A percentile compares a stretch with the other conserved stretches of the same genome.
Evolutionary conservation across 2,797 vertebrate species (phyloP).

Genomic region (Anableps anableps): DNA sequence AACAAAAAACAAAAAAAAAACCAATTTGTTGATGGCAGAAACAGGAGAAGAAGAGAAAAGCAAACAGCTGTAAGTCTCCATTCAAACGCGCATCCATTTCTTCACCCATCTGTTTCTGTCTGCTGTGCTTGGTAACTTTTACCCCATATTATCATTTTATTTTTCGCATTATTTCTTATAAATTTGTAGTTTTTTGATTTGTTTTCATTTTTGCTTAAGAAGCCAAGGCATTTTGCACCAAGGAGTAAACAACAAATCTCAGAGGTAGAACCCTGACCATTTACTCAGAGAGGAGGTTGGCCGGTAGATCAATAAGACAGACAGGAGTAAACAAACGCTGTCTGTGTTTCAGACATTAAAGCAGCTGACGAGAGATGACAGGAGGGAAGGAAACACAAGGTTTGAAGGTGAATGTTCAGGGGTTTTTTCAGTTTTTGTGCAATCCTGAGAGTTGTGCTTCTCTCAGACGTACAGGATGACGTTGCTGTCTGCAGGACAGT

Average conservation of each 20-base stretch:
- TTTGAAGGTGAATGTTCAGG: slow-evolving; percentile 5
- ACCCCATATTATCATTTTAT: slow-evolving; percentile 38
- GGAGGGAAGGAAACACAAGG: neutral
- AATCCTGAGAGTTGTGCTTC: slow-evolving; percentile 49
- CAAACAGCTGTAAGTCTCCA: slow-evolving; percentile 66
- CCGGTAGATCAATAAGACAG: slow-evolving; percentile 66
- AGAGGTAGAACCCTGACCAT: slow-evolving; percentile 84
- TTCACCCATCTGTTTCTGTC: slow-evolving; percentile 40
- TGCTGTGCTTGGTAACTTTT: slow-evolving; percentile 71
- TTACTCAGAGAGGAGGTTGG: slow-evolving; percentile 65
- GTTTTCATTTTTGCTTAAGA: slow-evolving; percentile 73
- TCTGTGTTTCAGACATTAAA: slow-evolving; percentile 54
- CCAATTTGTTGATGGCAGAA: slow-evolving; percentile 65
- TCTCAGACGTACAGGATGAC: slow-evolving; percentile 84
- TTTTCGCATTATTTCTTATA: slow-evolving; percentile 53
- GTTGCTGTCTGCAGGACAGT: slow-evolving; percentile 77
- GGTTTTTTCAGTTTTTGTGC: slow-evolving; percentile 50
- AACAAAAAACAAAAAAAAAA: slow-evolving; percentile 14
- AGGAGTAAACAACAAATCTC: slow-evolving; percentile 81
- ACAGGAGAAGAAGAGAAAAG: slow-evolving; percentile 53
- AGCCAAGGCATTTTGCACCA: slow-evolving; percentile 83
- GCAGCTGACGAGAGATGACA: slow-evolving; percentile 46
- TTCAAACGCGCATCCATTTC: slow-evolving; percentile 46
- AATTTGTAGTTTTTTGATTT: slow-evolving; percentile 56
- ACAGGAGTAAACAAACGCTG: slow-evolving; percentile 49